Conservation (phyloP, 2,113 vertebrate species). For the Clarias macrocephalus region DNA sequence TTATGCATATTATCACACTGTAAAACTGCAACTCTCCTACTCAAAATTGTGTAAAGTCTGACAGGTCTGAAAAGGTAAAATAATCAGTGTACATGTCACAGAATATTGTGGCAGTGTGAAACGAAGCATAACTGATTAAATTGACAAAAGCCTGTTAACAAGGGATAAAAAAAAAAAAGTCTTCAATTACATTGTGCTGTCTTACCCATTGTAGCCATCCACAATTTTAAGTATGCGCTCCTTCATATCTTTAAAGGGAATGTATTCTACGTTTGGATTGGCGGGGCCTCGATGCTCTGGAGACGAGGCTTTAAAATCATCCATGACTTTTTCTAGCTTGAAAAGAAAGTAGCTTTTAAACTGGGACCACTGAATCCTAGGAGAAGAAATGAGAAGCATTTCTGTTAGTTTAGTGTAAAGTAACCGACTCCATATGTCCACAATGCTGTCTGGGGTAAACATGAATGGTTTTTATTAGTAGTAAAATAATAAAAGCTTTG, state of each 20-base stretch:
- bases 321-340: slow-evolving; percentile 96
- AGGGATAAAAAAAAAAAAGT: neutral
- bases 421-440: neutral
- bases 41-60: neutral
- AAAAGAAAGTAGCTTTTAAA: slow-evolving; percentile 97
- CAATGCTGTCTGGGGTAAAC: neutral
- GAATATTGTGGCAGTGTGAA: neutral
- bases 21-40: neutral
- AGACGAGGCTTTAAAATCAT: slow-evolving; percentile 88
- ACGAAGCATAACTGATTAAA: too few relatives aligned
- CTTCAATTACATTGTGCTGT: slow-evolving; percentile 4
- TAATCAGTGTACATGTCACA: neutral
- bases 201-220: slow-evolving; percentile 94
- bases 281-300: slow-evolving; percentile 85
- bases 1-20: neutral
- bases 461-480: neutral
- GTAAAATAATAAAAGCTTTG: neutral
- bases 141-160: neutral
- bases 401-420: neutral
- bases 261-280: slow-evolving; percentile 93
- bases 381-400: slow-evolving; percentile 37
- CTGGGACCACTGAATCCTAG: slow-evolving; percentile 93
- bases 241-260: slow-evolving; percentile 97
- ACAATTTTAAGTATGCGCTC: slow-evolving; percentile 94
- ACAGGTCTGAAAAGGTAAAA: neutral